Conservation (phyloP, 2,113 vertebrate species). For the Corvus hawaiiensis region DNA sequence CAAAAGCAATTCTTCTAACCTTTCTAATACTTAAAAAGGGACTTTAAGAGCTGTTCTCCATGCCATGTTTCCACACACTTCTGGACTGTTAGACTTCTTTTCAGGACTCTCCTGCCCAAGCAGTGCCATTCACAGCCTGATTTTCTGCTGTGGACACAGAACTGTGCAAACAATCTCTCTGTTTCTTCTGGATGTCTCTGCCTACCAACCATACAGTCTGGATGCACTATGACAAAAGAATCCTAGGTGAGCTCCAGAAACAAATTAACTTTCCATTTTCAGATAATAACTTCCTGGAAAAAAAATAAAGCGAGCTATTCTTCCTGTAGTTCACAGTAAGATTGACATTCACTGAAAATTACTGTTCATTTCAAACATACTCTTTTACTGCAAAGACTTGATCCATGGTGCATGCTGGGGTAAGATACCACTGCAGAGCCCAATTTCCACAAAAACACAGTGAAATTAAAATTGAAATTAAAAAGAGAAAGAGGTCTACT, state of each 20-base stretch:
- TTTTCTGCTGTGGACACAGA: background rate
- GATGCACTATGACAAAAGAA: background rate
- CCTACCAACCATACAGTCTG: background rate
- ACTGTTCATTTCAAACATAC: background rate
- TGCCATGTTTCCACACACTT: background rate
- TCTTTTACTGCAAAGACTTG: background rate
- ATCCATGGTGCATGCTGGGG: background rate
- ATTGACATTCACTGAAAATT: background rate
- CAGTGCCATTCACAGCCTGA: background rate
- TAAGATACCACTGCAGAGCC: background rate
- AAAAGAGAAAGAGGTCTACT: background rate
- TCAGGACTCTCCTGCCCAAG: background rate
- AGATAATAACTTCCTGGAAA: background rate
- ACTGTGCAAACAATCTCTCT: background rate
- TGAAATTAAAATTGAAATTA: constrained; percentile 27
- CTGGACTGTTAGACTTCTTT: background rate
- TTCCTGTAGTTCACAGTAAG: background rate
- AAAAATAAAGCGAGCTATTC: constrained; percentile 1
- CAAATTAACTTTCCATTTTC: constrained; percentile 17
- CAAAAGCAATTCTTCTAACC: background rate
- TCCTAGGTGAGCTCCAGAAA: background rate
- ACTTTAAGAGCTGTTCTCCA: background rate
- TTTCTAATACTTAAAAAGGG: background rate
- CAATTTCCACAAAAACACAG: constrained; percentile 5
- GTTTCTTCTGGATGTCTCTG: background rate